Evolutionary conservation across 2,113 vertebrate genomes (phyloP).

Genomic region (Rhinolophus sinicus): DNA sequence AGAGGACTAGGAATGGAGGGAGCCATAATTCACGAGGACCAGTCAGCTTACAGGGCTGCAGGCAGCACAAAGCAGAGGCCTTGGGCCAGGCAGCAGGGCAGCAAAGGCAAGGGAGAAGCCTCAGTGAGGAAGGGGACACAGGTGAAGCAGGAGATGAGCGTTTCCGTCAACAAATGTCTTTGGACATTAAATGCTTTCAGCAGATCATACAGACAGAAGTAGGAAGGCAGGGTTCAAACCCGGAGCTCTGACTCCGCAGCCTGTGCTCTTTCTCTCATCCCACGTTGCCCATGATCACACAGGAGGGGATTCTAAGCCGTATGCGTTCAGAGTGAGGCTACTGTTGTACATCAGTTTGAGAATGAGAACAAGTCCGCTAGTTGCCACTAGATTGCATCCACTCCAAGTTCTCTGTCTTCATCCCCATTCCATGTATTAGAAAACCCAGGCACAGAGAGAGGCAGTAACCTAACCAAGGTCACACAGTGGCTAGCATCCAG

Average conservation of each 20-base stretch:
- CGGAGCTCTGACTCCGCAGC: background rate
- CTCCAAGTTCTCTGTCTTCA: background rate
- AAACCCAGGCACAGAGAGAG: background rate
- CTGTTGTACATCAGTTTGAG: background rate
- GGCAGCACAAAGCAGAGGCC: background rate
- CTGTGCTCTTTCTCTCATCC: background rate
- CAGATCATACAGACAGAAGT: background rate
- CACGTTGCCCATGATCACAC: background rate
- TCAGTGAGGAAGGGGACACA: background rate
- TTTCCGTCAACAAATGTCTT: background rate
- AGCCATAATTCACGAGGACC: constrained; percentile 18
- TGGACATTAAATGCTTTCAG: background rate
- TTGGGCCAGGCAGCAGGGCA: background rate
- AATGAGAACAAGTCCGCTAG: background rate
- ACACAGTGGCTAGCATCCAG: background rate
- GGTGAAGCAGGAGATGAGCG: background rate
- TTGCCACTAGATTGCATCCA: background rate
- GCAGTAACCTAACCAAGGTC: background rate
- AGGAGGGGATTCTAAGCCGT: background rate
- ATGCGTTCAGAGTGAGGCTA: background rate
- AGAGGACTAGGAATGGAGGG: constrained; percentile 18
- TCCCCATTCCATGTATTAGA: background rate
- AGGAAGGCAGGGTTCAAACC: background rate
- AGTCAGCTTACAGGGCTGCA: constrained; percentile 58
- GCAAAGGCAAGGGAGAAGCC: background rate